These are phyloP conservation scores for Oscarella lobularis DNA, from an alignment of 37 sponge, comb jelly and placozoan genomes.

Conservation along the genomic window DNA sequence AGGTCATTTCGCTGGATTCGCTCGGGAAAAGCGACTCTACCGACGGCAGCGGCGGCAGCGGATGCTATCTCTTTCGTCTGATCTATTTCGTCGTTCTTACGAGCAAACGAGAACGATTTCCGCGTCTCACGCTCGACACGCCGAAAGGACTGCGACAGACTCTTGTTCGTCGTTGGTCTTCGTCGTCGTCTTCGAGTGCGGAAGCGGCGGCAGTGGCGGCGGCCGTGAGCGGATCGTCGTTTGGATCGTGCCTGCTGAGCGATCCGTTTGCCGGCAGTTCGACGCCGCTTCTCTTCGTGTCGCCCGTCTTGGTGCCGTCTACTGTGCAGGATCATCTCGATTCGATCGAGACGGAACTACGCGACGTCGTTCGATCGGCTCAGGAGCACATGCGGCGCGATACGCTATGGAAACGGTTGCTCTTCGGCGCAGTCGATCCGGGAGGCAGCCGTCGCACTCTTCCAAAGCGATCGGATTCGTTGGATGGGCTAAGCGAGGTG, in stretches of 20 bases:
- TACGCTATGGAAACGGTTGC: slow-evolving; percentile 2
- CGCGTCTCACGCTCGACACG: neutral
- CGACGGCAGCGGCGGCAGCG: neutral
- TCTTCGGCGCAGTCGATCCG: neutral
- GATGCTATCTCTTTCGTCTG: neutral
- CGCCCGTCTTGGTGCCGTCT: neutral
- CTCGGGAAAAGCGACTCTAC: too few relatives aligned
- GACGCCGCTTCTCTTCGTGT: neutral
- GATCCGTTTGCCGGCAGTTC: neutral
- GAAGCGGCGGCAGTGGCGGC: neutral
- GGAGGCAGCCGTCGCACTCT: too few relatives aligned
- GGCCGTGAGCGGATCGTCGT: neutral
- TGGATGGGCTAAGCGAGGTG: too few relatives aligned
- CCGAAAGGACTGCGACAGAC: neutral
- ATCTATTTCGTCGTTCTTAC: neutral
- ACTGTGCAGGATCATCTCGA: neutral
- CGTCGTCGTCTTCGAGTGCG: neutral
- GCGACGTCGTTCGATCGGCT: neutral
- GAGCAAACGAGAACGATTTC: neutral
- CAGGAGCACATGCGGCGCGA: neutral
- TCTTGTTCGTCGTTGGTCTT: neutral
- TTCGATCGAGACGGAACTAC: neutral
- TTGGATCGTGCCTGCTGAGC: neutral
- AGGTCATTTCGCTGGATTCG: neutral
- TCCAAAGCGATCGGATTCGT: too few relatives aligned